phyloP scores from a whole-genome alignment of 2,888 invertebrate genomes.

The Leptinotarsa peninsularis region DNA sequence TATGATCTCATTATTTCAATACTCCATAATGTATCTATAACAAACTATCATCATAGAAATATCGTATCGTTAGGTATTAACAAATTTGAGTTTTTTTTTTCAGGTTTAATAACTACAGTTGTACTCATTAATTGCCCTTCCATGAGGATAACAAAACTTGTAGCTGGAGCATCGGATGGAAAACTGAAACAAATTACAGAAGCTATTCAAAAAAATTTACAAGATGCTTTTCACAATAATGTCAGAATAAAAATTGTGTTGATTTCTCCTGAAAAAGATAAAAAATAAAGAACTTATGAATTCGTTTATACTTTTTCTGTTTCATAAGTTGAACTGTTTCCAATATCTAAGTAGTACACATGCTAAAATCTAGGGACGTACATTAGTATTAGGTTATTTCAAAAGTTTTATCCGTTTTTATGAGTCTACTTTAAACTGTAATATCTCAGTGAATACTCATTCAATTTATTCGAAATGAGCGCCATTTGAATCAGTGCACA shows the following conservation, averaged over 20 bases:
- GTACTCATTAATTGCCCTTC: constrained; percentile 75
- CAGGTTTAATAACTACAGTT: constrained; percentile 70
- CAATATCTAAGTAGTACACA: too few species aligned
- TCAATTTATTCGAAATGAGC: too few species aligned
- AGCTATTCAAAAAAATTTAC: constrained; percentile 61
- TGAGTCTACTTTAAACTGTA: too few species aligned
- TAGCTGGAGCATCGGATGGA: constrained; percentile 77
- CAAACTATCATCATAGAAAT: not conserved
- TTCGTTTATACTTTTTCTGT: not conserved
- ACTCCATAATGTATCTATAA: too few species aligned
- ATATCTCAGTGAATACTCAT: too few species aligned
- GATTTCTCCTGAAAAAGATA: constrained; percentile 37
- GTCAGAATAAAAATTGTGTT: constrained; percentile 60
- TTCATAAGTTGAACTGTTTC: too few species aligned
- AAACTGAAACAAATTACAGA: constrained; percentile 78
- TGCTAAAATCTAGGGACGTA: too few species aligned
- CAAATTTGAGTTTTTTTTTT: constrained; percentile 44
- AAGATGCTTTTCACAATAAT: constrained; percentile 60
- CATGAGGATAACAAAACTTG: constrained; percentile 72
- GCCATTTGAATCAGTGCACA: too few species aligned
- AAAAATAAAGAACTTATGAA: constrained; percentile 19
- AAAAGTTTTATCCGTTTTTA: too few species aligned
- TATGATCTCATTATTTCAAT: too few species aligned
- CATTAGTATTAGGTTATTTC: too few species aligned
- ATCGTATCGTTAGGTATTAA: not conserved